Evolutionary conservation across 2,113 vertebrate species (phyloP), one percentile per base, ranked within the genome.

Genomic region (Aldabrachelys gigantea): DNA sequence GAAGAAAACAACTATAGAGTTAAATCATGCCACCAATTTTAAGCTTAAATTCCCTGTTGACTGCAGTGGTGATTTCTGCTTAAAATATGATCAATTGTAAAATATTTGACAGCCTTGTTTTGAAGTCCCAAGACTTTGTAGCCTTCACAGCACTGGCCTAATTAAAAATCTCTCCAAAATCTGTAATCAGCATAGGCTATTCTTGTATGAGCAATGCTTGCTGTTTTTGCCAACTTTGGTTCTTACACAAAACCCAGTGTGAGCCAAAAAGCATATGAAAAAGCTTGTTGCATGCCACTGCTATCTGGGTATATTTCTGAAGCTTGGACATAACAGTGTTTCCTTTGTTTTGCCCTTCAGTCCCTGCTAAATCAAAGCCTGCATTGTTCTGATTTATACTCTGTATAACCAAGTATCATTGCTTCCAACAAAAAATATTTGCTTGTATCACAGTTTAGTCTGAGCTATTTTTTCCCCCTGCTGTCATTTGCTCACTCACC

Each of bases 221-320:
- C 92, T 95, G 94, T 10, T 97, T 95, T 92, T 95, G 93, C 93
- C 96, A 97, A 95, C 81, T 96, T 96, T 57, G 80, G 8, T 94
- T 89, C 89, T 80, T 95, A 89, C 79, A 41, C 89, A 95, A 93
- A 91, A 79, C 50, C 4, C 13, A 90, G 81, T 78, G 6, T 57
- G 90, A 97, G 95, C 96, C 94, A 96, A 92, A 92, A 92, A 93
- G 35, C 89, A 21, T 53, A 89, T 29, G 81, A 93, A 96, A 97
- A 91, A 57, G 83, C 38, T 50, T 52, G 78, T 89, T 86, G 81
- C 95, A 57, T 96, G 89, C 94, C 96, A 95, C 57, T 92, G 90
- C 78, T 92, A 94, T 91, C 83, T 1, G 95, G 84, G 81, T 85
- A 80, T 86, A 95, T 92, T 95, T 92, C 94, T 93, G 72, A 87